phyloP scores from a whole-genome alignment of 2,888 invertebrate species.

The Steromphala cineraria region DNA sequence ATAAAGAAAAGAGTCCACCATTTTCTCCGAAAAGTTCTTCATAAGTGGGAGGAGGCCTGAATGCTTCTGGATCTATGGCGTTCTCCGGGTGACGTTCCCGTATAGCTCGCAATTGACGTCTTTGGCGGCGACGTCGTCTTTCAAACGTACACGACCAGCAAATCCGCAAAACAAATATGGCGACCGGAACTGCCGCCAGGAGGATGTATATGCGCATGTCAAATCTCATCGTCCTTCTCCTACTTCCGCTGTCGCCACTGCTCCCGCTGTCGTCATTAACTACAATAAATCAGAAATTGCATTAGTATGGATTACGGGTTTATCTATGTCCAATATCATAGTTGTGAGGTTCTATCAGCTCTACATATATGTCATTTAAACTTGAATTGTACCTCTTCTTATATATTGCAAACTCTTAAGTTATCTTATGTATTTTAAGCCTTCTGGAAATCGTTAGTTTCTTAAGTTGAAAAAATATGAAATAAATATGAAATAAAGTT shows the following conservation, averaged over 20 bases:
- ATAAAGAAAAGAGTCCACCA: background rate
- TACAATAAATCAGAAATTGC: background rate
- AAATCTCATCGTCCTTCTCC: slow-evolving; percentile 26
- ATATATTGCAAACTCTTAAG: too few relatives aligned
- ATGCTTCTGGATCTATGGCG: background rate
- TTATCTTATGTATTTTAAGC: too few relatives aligned
- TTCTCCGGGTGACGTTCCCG: background rate
- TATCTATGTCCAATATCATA: too few relatives aligned
- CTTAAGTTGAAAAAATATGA: too few relatives aligned
- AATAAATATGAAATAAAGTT: too few relatives aligned
- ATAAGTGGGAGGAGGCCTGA: slow-evolving; percentile 7
- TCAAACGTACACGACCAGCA: slow-evolving; percentile 37
- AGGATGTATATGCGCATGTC: slow-evolving; percentile 43
- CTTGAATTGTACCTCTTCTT: too few relatives aligned
- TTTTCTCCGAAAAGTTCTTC: background rate
- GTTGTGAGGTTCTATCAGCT: too few relatives aligned
- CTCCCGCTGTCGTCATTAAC: background rate
- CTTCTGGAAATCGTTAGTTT: too few relatives aligned
- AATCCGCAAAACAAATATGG: slow-evolving; percentile 35
- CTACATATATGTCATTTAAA: too few relatives aligned
- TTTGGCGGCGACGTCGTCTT: slow-evolving; percentile 18
- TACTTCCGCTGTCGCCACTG: background rate
- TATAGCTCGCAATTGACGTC: background rate
- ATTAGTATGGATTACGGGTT: too few relatives aligned
- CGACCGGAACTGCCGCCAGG: slow-evolving; percentile 36